A percentile compares a stretch with the other conserved stretches of the same genome.
These are phyloP conservation scores for Troides helena DNA, from an alignment of 2,888 invertebrate species.

Conservation along the genomic window DNA sequence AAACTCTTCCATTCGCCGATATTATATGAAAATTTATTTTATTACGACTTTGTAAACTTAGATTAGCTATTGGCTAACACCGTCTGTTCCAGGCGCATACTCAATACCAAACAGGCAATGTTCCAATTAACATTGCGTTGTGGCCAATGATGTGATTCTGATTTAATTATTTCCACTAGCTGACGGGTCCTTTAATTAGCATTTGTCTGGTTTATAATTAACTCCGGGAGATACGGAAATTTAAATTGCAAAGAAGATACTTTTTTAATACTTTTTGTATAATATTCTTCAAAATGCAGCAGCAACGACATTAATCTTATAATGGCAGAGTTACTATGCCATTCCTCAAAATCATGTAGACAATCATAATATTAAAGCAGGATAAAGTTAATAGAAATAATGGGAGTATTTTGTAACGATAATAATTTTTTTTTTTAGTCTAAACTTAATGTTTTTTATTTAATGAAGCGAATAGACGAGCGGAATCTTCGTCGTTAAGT, in stretches of 20 bases:
- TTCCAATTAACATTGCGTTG: slow-evolving; percentile 25
- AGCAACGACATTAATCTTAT: background rate
- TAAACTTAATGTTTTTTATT: too few relatives aligned
- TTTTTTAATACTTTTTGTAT: background rate
- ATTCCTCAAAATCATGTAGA: too few relatives aligned
- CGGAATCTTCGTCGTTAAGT: too few relatives aligned
- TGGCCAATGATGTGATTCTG: slow-evolving; percentile 24
- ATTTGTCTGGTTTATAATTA: slow-evolving; percentile 9
- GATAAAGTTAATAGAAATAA: too few relatives aligned
- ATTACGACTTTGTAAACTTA: background rate
- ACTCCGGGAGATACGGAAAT: background rate
- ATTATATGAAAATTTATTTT: too few relatives aligned
- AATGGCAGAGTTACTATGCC: too few relatives aligned
- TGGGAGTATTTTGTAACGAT: too few relatives aligned
- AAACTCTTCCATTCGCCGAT: too few relatives aligned
- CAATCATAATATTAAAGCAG: too few relatives aligned
- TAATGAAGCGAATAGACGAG: too few relatives aligned
- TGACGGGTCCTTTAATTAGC: slow-evolving; percentile 24
- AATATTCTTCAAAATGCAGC: background rate
- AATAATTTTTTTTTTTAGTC: too few relatives aligned
- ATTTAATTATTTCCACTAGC: slow-evolving; percentile 20
- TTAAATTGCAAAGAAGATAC: background rate
- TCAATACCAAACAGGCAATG: slow-evolving; percentile 10
- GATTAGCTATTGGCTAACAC: background rate
- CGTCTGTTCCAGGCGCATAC: background rate